Evolutionary conservation across 2,888 invertebrate species (phyloP), one percentile per base, ranked within the genome.

Genomic region (Tenthredo distinguenda): DNA sequence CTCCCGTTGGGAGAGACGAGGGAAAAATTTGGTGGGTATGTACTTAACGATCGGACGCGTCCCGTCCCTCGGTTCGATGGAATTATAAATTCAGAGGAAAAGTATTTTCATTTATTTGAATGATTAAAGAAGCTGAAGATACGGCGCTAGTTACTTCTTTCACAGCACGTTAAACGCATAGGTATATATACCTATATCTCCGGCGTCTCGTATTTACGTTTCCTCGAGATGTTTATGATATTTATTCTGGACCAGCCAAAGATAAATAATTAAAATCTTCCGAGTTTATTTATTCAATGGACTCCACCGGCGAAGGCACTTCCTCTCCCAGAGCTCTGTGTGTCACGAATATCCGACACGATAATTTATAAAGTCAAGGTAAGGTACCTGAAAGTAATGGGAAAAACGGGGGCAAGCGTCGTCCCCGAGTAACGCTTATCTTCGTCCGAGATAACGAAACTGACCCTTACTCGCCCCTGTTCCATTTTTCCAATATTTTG

Each of bases 91-190:
- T 68, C 18, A 4, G 68, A 18, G 18, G 68, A 68, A 68, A 68
- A 68, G 18, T 85, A 79, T 87, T 88, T 87, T 40, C 86, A 84
- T 87, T 87, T 84, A 86, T 85, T 86, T 87, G 84, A 76, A 86
- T 87, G 87, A 88, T 88, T 87, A 86, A 88, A 88, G 84, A 86
- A 85, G 5, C 9, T 6, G 68, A 34, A 34, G 68, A 7, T 34
- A 10, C 1, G 34, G 68, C 34, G 31, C 68, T 68, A 34, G 34
- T 34, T 34, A 68, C 68, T 68, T 68, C 18, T 68, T 62, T 26
- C 62, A 26, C 62, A 55, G 55, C n/a, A 26, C 26, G 34, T 34
- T 7, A 12, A 68, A 6, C 18, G 15, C 18, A 18, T 34, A 34
- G 0, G 10, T 18, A 43, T 37, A n/a, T 18, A 58, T 58, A 31